Conservation (phyloP, 2,888 invertebrate genomes). For the Opisthograptis luteolata region DNA sequence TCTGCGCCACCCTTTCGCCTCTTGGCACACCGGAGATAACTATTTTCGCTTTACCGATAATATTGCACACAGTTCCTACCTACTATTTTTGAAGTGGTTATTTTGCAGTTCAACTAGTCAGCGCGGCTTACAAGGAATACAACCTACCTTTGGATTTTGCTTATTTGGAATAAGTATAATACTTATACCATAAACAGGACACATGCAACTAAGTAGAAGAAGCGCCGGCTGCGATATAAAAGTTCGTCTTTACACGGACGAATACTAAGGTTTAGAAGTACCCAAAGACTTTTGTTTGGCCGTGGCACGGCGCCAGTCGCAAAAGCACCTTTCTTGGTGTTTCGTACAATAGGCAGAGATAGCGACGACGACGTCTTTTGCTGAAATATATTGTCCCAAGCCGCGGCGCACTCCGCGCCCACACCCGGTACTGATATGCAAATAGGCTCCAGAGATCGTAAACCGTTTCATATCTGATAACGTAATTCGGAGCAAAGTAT, state of each 20-base stretch:
- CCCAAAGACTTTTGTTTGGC: slow-evolving; percentile 34
- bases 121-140: slow-evolving; percentile 17
- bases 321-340: slow-evolving; percentile 55
- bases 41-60: slow-evolving; percentile 54
- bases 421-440: slow-evolving; percentile 74
- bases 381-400: slow-evolving; percentile 72
- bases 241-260: slow-evolving; percentile 12
- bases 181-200: not conserved
- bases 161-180: slow-evolving; percentile 2
- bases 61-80: slow-evolving; percentile 49
- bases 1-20: slow-evolving; percentile 48
- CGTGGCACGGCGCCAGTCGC: slow-evolving; percentile 61
- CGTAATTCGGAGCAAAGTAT: slow-evolving; percentile 67
- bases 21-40: slow-evolving; percentile 54
- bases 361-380: slow-evolving; percentile 65
- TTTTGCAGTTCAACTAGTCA: slow-evolving; percentile 19
- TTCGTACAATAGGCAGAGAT: slow-evolving; percentile 69
- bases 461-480: slow-evolving; percentile 77
- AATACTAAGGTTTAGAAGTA: slow-evolving; percentile 13
- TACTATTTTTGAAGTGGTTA: slow-evolving; percentile 39
- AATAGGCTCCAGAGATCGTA: slow-evolving; percentile 74
- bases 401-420: slow-evolving; percentile 59
- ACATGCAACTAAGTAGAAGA: not conserved
- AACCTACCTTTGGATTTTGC: slow-evolving; percentile 7
- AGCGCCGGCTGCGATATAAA: slow-evolving; percentile 4